Conservation (phyloP, 2,113 vertebrate species). For the Bostrychus sinensis region DNA sequence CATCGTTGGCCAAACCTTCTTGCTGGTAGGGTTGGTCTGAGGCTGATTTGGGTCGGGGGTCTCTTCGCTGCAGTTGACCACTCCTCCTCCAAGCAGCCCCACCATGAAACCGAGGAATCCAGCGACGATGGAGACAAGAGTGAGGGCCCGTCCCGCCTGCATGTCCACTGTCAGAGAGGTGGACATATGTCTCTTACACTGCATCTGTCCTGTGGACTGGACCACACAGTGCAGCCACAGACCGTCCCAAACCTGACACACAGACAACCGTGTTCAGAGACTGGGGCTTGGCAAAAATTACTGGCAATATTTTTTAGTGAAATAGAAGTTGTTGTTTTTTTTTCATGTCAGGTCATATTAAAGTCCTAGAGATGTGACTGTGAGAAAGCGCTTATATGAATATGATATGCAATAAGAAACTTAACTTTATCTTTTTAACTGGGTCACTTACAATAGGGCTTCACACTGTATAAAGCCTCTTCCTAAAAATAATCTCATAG, state of each 20-base stretch:
- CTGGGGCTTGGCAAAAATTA: not conserved
- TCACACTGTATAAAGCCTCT: no score
- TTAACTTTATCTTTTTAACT: no score
- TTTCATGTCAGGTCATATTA: no score
- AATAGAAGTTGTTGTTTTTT: no score
- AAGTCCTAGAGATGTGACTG: no score
- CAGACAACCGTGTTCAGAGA: conserved; percentile 2
- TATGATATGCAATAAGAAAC: no score
- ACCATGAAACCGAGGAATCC: conserved; percentile 41
- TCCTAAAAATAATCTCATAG: no score
- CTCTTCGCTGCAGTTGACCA: conserved; percentile 25
- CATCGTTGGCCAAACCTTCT: no score
- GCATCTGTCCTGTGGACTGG: conserved; percentile 54
- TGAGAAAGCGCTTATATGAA: no score
- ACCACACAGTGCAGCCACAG: conserved; percentile 49
- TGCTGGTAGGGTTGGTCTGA: not conserved
- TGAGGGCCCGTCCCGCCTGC: conserved; percentile 40
- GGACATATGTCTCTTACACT: conserved; percentile 44
- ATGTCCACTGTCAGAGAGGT: conserved; percentile 32
- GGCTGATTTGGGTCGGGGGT: not conserved
- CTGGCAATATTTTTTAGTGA: no score
- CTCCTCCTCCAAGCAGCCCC: conserved; percentile 19
- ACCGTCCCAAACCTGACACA: conserved; percentile 41
- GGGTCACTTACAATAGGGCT: no score
- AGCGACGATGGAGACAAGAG: conserved; percentile 26